phyloP scores from a whole-genome alignment of 2,113 vertebrate genomes.

The Cyphomyrus plagiostoma region DNA sequence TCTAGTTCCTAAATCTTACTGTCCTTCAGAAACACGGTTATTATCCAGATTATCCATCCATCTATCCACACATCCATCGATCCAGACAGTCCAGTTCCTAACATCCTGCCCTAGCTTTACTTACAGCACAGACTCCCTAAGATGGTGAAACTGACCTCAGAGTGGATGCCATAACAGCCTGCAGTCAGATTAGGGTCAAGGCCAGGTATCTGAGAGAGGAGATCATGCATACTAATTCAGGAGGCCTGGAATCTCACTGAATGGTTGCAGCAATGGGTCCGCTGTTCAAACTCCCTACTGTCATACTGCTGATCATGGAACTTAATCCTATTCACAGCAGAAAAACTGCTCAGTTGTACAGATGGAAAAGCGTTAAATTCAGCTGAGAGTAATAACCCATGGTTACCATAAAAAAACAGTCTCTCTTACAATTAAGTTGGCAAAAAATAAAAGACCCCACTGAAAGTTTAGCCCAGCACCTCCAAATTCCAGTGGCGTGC shows the following conservation, averaged over 20 bases:
- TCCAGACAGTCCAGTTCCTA: background rate
- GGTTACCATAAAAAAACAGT: background rate
- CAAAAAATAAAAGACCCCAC: slow-evolving; percentile 2
- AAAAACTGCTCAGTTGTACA: background rate
- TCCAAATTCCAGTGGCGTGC: background rate
- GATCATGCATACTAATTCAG: background rate
- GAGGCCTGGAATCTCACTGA: background rate
- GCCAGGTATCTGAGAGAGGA: background rate
- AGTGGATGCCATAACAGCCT: background rate
- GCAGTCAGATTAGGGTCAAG: background rate
- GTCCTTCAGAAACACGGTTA: background rate
- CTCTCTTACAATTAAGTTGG: background rate
- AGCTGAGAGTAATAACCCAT: background rate
- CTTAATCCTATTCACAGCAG: background rate
- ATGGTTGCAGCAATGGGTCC: background rate
- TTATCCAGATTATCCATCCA: background rate
- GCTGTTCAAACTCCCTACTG: background rate
- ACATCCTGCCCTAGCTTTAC: background rate
- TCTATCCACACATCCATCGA: background rate
- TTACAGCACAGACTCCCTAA: background rate
- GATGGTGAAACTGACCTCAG: background rate
- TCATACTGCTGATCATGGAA: background rate
- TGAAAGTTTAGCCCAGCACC: background rate
- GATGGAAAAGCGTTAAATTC: slow-evolving; percentile 1
- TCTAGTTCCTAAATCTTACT: background rate